These are phyloP conservation scores for Aricia artaxerxes DNA, from an alignment of 2,888 invertebrate genomes.

Conservation along the genomic window DNA sequence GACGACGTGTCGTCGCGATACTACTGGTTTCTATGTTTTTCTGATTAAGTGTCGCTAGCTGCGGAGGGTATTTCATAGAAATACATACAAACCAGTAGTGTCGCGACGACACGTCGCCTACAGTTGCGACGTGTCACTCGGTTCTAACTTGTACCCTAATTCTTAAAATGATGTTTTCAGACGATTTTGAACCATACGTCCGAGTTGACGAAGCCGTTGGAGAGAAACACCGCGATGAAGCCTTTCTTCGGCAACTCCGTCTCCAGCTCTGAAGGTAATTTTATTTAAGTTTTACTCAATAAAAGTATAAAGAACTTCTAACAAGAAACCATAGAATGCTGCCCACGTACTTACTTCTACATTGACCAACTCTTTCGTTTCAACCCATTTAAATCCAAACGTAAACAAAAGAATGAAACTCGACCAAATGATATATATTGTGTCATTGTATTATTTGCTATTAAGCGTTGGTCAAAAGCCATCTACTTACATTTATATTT, in stretches of 20 bases:
- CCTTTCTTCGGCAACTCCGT: slow-evolving; percentile 54
- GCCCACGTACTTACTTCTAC: background rate
- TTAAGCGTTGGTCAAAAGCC: too few species aligned
- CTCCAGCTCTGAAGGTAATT: slow-evolving; percentile 50
- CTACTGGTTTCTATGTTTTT: too few species aligned
- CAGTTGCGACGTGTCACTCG: too few species aligned
- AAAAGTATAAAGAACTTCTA: background rate
- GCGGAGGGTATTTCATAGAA: too few species aligned
- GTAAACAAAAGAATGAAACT: background rate
- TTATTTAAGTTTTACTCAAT: background rate
- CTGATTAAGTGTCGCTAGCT: too few species aligned
- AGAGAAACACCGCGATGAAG: slow-evolving; percentile 49
- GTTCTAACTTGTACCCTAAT: background rate
- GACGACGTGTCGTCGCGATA: too few species aligned
- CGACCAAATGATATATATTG: background rate
- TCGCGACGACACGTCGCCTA: too few species aligned
- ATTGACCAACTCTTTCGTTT: background rate
- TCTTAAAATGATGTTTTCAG: slow-evolving; percentile 38
- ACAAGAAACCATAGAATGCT: background rate
- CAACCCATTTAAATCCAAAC: background rate
- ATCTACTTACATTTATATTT: too few species aligned
- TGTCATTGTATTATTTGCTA: too few species aligned
- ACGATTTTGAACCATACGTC: slow-evolving; percentile 46
- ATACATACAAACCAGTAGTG: too few species aligned
- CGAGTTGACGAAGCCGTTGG: slow-evolving; percentile 47